A percentile compares a stretch with the other conserved stretches of the same genome.
These are phyloP conservation scores for Euwallacea similis DNA, from an alignment of 1,140 invertebrate species.

Conservation along the genomic window DNA sequence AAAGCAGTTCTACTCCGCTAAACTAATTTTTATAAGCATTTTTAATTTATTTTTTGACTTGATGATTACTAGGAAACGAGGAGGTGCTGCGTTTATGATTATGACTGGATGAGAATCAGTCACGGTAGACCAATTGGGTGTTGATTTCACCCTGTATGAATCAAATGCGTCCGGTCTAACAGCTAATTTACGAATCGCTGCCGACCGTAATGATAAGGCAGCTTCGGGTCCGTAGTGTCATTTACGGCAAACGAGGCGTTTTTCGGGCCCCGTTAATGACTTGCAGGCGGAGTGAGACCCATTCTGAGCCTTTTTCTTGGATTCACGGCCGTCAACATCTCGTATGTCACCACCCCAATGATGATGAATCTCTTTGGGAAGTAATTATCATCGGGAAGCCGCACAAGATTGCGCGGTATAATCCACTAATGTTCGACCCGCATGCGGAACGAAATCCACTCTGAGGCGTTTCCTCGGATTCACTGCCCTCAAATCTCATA, in stretches of 20 bases:
- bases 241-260: slow-evolving; percentile 29
- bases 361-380: slow-evolving; percentile 6
- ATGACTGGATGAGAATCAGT: no score
- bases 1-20: neutral
- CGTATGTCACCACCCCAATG: slow-evolving; percentile 25
- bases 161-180: slow-evolving; percentile 16
- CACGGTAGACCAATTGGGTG: no score
- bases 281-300: slow-evolving; percentile 21
- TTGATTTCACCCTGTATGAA: slow-evolving; percentile 7
- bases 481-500: neutral
- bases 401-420: no score
- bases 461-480: neutral
- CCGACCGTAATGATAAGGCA: slow-evolving; percentile 24
- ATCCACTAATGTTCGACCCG: neutral
- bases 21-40: no score
- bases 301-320: slow-evolving; percentile 10
- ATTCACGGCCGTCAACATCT: slow-evolving; percentile 28
- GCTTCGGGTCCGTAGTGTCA: slow-evolving; percentile 15
- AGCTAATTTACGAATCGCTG: slow-evolving; percentile 17
- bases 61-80: no score
- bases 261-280: slow-evolving; percentile 22
- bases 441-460: neutral
- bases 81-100: no score
- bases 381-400: neutral
- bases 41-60: no score